These are phyloP conservation scores for Neofelis nebulosa DNA, from an alignment of 2,113 vertebrate genomes.

Conservation along the genomic window DNA sequence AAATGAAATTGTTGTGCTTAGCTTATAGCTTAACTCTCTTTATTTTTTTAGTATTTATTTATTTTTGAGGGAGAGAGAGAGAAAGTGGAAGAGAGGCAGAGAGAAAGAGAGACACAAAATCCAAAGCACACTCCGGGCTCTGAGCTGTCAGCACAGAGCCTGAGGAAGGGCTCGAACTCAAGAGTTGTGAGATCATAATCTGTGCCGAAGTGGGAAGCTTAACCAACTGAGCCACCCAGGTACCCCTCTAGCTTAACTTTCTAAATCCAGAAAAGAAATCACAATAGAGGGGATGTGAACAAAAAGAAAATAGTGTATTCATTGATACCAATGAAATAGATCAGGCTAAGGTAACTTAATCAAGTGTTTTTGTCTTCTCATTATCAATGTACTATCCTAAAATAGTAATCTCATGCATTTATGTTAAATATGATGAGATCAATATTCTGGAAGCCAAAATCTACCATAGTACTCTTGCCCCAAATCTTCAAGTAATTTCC, in stretches of 20 bases:
- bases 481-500: background rate
- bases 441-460: background rate
- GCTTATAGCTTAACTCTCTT: background rate
- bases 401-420: background rate
- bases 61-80: no score
- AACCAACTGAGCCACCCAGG: no score
- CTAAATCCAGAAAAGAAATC: background rate
- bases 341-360: background rate
- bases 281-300: background rate
- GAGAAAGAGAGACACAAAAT: no score
- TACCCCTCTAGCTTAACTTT: background rate
- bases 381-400: background rate
- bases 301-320: background rate
- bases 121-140: no score
- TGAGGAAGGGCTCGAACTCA: no score
- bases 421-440: background rate
- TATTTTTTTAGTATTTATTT: no score
- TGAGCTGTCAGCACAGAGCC: no score
- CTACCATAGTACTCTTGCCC: background rate
- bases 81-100: no score
- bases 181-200: no score
- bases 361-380: background rate
- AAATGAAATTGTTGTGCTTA: background rate
- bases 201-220: no score
- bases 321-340: background rate